Base-by-base conservation (phyloP, 2,113 vertebrate species). In the Hippocampus mohnikei region DNA sequence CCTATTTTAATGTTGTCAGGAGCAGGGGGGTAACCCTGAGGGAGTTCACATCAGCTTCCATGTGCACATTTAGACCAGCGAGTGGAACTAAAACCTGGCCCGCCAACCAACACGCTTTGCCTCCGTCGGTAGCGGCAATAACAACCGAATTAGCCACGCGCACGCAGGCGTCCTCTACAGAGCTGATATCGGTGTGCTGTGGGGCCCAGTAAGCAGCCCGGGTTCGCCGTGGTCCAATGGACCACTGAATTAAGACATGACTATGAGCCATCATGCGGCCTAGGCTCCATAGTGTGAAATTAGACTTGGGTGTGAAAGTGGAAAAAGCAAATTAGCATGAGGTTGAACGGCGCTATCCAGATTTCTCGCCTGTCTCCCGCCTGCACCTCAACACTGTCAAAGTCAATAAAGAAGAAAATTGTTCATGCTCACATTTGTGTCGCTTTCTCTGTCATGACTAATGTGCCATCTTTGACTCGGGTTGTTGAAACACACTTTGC, bases 31-130 rank as follows among this genome's bases (percentile, higher is more conserved):
- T 5, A 12, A 63, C 70, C 76, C 78, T 67, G 8, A 69, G 78
- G 80, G 83, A 85, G 69, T 70, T 70, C 79, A 77, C 81, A 84
- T 84, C 78, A 80, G 67, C 77, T 63, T 77, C 65, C 76, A 69
- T 77, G 86, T 90, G 83, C 79, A 68, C 77, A 80, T 87, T 82
- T 77, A 84, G 88, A 85, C 81, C 75, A 89, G 83, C 85, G 84
- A 87, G 82, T 88, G 86, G 88, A 91, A 90, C 77, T 85, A 88
- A 89, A 91, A 88, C 79, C 85, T 78, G 69, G 76, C 63, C 67
- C 25, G 42, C 37, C 4, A 81, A 82, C 67, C 78, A 74, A 87
- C 74, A 33, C 23, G 63, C 69, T 65, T 70, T 55, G 55, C 71
- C 76, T 87, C 82, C 69, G 55, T 2, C 62, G 83, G 81, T 79